A percentile compares a stretch with the other conserved stretches of the same genome.
These are phyloP conservation scores for Alligator sinensis DNA, from an alignment of 2,113 vertebrate species.

Conservation along the genomic window DNA sequence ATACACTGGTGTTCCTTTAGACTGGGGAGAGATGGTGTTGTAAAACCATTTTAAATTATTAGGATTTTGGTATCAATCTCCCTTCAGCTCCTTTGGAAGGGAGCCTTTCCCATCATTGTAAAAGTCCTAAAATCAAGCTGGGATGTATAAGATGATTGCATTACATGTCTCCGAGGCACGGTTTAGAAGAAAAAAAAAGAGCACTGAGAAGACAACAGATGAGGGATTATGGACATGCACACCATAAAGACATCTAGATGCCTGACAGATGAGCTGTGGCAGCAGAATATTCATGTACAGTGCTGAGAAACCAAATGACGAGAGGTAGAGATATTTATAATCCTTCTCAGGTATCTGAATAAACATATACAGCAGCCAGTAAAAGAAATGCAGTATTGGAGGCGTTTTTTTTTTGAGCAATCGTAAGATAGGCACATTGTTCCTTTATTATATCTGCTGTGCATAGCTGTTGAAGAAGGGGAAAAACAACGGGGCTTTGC, in stretches of 20 bases:
- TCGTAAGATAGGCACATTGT: not conserved
- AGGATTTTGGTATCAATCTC: not conserved
- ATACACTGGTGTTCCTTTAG: not conserved
- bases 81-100: not conserved
- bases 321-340: not conserved
- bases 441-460: not conserved
- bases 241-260: rapidly evolving
- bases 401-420: not conserved
- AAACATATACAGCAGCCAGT: conserved; percentile 12
- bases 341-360: not conserved
- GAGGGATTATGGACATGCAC: not conserved
- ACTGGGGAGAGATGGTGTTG: not conserved
- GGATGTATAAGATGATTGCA: not conserved
- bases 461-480: not conserved
- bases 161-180: not conserved
- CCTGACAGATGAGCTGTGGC: not conserved
- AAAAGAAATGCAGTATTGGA: conserved; percentile 18
- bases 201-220: not conserved
- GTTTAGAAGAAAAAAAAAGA: not conserved
- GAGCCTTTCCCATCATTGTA: not conserved
- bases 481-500: not conserved
- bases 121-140: not conserved
- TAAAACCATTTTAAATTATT: not conserved
- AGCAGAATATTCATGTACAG: not conserved
- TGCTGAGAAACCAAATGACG: not conserved